phyloP scores from a whole-genome alignment of 2,113 vertebrate species.

The Agelaius tricolor region DNA sequence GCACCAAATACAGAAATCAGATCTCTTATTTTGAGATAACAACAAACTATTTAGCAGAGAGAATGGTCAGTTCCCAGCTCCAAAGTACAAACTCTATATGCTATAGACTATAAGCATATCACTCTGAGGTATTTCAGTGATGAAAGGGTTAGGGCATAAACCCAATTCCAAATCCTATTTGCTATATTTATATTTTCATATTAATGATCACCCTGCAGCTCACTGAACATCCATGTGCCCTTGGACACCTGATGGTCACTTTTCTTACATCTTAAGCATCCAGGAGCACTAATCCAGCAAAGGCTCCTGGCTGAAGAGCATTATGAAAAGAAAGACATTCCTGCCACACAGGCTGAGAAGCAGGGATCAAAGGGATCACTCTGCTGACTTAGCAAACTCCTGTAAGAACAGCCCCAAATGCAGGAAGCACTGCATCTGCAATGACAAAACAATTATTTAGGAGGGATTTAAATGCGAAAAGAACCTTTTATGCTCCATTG shows the following conservation, averaged over 20 bases:
- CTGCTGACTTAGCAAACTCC: neutral
- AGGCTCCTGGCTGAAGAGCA: neutral
- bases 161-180: neutral
- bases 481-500: neutral
- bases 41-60: neutral
- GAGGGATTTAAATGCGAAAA: neutral
- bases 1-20: neutral
- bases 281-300: neutral
- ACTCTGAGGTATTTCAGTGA: neutral
- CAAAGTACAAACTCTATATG: neutral
- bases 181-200: neutral
- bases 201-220: neutral
- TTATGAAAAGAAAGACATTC: neutral
- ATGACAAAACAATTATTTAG: constrained; percentile 20
- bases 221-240: neutral
- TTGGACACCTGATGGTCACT: neutral
- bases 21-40: neutral
- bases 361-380: neutral
- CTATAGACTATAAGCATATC: neutral
- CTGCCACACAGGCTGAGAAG: neutral
- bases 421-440: neutral
- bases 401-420: neutral
- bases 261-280: neutral
- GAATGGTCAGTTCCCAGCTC: neutral
- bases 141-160: neutral